Conservation (phyloP, 53 echinoderm and acorn worm genomes). For the Antedon mediterranea region DNA sequence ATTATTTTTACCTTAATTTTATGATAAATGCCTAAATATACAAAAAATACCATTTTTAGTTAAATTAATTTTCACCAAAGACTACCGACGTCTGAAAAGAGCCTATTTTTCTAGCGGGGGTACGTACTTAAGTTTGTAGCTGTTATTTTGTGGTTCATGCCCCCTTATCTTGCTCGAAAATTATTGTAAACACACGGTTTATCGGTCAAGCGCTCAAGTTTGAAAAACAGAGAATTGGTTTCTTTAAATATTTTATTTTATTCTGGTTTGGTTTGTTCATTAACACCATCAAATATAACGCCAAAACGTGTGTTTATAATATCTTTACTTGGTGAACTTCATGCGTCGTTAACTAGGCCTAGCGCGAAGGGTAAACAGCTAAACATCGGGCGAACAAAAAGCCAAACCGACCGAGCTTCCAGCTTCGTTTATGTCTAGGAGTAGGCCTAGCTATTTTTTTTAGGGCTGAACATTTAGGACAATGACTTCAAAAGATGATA, state of each 20-base stretch:
- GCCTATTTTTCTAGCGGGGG: background rate
- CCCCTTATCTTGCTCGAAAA: slow-evolving; percentile 58
- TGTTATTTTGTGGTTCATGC: background rate
- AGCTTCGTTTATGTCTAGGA: no score
- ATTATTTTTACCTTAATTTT: no score
- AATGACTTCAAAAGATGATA: background rate
- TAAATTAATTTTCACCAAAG: no score
- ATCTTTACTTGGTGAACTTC: no score
- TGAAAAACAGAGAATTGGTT: background rate
- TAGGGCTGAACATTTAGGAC: no score
- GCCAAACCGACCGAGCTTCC: no score
- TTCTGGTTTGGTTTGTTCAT: background rate
- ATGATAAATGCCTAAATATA: no score
- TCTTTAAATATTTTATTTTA: background rate
- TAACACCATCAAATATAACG: background rate
- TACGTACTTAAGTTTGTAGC: background rate
- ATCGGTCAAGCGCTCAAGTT: background rate
- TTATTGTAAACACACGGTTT: background rate
- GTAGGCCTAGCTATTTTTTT: no score
- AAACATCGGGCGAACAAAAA: no score
- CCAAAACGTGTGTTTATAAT: background rate
- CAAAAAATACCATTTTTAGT: no score
- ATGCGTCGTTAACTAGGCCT: background rate
- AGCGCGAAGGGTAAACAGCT: no score
- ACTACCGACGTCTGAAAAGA: background rate